phyloP scores from a whole-genome alignment of 2,888 invertebrate genomes.

The Perizoma affinitatum region DNA sequence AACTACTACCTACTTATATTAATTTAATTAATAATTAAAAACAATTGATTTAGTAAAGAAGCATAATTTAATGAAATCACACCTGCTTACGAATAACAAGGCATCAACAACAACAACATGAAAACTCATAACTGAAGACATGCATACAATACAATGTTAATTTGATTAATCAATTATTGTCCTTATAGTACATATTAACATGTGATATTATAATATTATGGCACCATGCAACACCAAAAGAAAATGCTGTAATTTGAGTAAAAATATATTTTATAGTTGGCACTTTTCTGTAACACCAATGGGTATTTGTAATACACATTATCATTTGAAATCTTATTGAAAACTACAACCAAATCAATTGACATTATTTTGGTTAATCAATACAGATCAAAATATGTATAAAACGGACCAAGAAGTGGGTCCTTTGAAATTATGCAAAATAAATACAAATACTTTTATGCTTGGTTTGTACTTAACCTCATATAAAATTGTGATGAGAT shows the following conservation, averaged over 20 bases:
- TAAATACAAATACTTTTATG: background rate
- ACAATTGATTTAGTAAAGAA: slow-evolving; percentile 2
- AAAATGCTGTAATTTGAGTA: slow-evolving; percentile 7
- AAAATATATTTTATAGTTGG: background rate
- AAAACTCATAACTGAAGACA: slow-evolving; percentile 26
- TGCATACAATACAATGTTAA: slow-evolving; percentile 17
- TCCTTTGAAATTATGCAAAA: background rate
- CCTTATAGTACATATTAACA: slow-evolving; percentile 8
- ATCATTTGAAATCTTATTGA: too few relatives aligned
- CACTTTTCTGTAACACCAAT: too few relatives aligned
- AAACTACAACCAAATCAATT: too few relatives aligned
- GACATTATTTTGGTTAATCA: too few relatives aligned
- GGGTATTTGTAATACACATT: too few relatives aligned
- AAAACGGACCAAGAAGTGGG: too few relatives aligned
- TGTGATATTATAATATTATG: slow-evolving; percentile 13
- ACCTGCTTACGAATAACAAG: slow-evolving; percentile 44
- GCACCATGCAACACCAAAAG: slow-evolving; percentile 16
- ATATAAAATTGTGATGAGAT: slow-evolving; percentile 6
- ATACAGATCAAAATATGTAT: too few relatives aligned
- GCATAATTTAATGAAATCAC: slow-evolving; percentile 44
- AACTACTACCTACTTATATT: too few relatives aligned
- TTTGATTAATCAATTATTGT: slow-evolving; percentile 29
- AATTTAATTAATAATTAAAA: background rate
- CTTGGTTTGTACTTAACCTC: background rate
- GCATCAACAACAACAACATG: slow-evolving; percentile 45